A percentile compares a stretch with the other conserved stretches of the same genome.
These are phyloP conservation scores for Catostomus latipinnis DNA, from an alignment of 2,797 vertebrate species.

Conservation along the genomic window DNA sequence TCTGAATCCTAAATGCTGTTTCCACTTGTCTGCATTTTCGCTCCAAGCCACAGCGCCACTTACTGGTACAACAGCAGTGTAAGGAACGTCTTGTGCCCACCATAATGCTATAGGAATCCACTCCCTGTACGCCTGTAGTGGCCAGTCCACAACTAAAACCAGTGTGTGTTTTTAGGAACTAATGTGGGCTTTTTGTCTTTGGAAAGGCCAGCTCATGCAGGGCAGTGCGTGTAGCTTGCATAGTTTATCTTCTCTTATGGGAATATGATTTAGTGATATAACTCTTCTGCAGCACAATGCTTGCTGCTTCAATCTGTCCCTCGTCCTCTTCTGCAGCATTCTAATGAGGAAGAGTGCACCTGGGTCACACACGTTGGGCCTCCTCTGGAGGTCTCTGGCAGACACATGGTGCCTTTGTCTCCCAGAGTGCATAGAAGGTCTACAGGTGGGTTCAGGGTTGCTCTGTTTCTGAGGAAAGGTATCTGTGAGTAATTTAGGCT, in stretches of 20 bases:
- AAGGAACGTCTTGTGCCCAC: not conserved
- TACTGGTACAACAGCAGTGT: not conserved
- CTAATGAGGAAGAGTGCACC: conserved; percentile 28
- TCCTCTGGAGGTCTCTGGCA: conserved; percentile 63
- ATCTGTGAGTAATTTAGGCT: not conserved
- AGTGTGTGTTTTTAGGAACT: not conserved
- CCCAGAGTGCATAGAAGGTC: conserved; percentile 52
- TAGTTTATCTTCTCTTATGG: conserved; percentile 69
- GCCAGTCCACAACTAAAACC: not conserved
- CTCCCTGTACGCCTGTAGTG: not conserved
- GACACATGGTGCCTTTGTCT: conserved; percentile 46
- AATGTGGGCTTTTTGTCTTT: conserved; percentile 30
- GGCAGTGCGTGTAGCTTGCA: not conserved
- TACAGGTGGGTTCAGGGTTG: conserved; percentile 62
- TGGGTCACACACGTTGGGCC: conserved; percentile 56
- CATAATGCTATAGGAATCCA: not conserved
- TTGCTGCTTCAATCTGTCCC: conserved; percentile 35
- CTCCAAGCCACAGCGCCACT: not conserved
- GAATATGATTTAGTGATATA: conserved; percentile 70
- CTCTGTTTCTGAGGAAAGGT: not conserved
- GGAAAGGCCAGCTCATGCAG: conserved; percentile 21
- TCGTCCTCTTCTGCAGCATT: not conserved
- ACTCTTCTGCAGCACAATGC: conserved; percentile 53
- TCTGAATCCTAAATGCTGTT: too few relatives aligned
- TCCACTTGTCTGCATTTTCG: not conserved